A percentile compares a stretch with the other conserved stretches of the same genome.
phyloP scores from a whole-genome alignment of 2,113 vertebrate species.

The Corydoras sp. region DNA sequence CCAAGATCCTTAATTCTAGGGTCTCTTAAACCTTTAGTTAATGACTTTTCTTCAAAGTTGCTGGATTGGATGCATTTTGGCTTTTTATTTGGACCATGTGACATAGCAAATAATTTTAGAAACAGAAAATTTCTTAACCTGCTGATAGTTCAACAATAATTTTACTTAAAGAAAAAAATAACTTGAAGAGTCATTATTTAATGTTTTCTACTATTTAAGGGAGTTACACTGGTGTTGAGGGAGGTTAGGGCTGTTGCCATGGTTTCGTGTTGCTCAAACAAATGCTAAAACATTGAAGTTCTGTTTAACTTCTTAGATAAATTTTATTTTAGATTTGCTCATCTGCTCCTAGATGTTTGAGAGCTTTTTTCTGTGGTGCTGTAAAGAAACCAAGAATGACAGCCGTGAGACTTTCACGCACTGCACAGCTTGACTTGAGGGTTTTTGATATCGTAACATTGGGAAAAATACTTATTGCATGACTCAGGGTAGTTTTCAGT shows the following conservation, averaged over 20 bases:
- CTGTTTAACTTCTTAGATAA: not conserved
- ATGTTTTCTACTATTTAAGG: constrained; percentile 1
- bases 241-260: not conserved
- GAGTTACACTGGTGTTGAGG: not conserved
- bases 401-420: too few relatives aligned
- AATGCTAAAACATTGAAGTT: not conserved
- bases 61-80: not conserved
- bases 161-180: not conserved
- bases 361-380: not conserved
- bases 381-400: not conserved
- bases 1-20: not conserved
- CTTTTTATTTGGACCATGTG: not conserved
- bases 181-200: not conserved
- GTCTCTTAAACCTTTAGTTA: not conserved
- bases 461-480: too few relatives aligned
- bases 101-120: not conserved
- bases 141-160: too few relatives aligned
- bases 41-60: not conserved
- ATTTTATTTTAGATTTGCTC: too few relatives aligned
- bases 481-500: too few relatives aligned
- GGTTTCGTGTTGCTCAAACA: constrained; percentile 2
- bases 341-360: constrained; percentile 10
- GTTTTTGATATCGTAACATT: too few relatives aligned
- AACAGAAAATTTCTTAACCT: too few relatives aligned
- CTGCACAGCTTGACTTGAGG: too few relatives aligned